phyloP scores from a whole-genome alignment of 2,113 vertebrate species.

The Trichomycterus rosablanca region DNA sequence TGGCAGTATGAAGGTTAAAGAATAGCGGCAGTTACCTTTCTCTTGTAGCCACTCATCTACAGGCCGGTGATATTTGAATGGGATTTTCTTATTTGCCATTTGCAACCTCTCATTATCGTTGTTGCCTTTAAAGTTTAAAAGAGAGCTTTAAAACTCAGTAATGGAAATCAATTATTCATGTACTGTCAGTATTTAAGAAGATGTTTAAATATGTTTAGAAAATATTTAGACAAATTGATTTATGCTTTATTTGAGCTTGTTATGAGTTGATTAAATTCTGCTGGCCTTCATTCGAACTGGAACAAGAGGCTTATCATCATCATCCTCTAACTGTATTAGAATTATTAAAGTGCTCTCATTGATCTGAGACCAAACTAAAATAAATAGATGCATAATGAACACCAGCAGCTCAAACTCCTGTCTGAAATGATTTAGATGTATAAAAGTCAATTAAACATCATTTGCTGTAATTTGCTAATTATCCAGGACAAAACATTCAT shows the following conservation, averaged over 20 bases:
- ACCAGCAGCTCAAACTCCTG: constrained; percentile 10
- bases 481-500: too few relatives aligned
- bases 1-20: constrained; percentile 23
- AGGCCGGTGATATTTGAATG: constrained; percentile 95
- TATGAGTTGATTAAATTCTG: constrained; percentile 10
- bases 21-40: constrained; percentile 89
- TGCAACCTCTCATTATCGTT: constrained; percentile 97
- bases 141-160: constrained; percentile 64
- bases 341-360: constrained; percentile 4
- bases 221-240: constrained; percentile 42
- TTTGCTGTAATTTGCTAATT: too few relatives aligned
- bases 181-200: constrained; percentile 48
- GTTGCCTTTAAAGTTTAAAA: constrained; percentile 98
- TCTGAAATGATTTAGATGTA: constrained; percentile 11
- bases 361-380: not conserved
- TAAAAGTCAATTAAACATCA: too few relatives aligned
- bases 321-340: constrained; percentile 11
- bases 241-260: constrained; percentile 30
- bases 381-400: constrained; percentile 18
- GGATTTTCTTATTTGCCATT: constrained; percentile 99
- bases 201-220: constrained; percentile 57
- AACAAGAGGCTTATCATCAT: constrained; percentile 19
- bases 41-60: constrained; percentile 99
- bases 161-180: not conserved
- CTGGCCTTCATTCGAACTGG: constrained; percentile 2